phyloP scores from a whole-genome alignment of 2,797 vertebrate species.

The Eulemur rubriventer region DNA sequence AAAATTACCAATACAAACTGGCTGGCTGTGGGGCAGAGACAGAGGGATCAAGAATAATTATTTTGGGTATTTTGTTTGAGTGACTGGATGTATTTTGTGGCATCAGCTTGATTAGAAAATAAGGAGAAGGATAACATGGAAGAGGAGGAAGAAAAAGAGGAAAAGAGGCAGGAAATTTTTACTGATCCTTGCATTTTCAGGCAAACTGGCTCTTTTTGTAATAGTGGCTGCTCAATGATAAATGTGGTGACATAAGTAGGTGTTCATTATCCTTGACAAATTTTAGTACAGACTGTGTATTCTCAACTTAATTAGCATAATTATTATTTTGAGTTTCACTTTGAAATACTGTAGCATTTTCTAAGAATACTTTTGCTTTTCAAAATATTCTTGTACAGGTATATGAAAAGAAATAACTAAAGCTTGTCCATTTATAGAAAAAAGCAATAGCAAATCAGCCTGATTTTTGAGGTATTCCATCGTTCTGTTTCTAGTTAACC shows the following conservation, averaged over 20 bases:
- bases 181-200: background rate
- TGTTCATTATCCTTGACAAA: background rate
- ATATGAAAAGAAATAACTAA: background rate
- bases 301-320: background rate
- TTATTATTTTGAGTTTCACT: conserved; percentile 22
- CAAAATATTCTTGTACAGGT: background rate
- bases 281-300: background rate
- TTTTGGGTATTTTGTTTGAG: background rate
- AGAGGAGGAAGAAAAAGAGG: too few species aligned
- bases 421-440: background rate
- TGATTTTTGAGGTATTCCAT: background rate
- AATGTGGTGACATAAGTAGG: background rate
- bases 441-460: background rate
- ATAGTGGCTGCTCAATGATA: background rate
- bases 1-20: background rate
- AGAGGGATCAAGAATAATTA: background rate
- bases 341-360: background rate
- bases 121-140: background rate
- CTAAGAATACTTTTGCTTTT: background rate
- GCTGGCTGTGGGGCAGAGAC: background rate
- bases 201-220: background rate
- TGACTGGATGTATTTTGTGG: background rate
- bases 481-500: background rate
- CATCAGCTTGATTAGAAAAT: background rate
- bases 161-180: background rate